Base-by-base conservation (phyloP, 1,140 invertebrate genomes). In the Samia ricini region DNA sequence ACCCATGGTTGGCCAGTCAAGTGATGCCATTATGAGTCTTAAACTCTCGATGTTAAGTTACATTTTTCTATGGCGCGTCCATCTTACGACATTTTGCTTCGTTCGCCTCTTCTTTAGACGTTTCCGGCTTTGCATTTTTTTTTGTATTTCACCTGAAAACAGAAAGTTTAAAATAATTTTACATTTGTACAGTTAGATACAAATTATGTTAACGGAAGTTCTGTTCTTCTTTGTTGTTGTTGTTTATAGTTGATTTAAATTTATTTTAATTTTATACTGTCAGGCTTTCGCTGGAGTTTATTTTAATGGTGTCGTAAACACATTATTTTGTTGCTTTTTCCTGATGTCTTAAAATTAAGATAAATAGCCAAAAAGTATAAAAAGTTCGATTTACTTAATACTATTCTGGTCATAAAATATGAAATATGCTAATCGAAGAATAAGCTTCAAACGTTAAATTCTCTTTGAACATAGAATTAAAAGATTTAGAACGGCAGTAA, bases 111-210 rank as follows among this genome's bases (percentile, higher is more conserved):
- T 88, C 67, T 76, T 81, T 58, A 83, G 79, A 22, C 83, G 87
- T 74, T 85, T 88, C 63, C 77, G 76, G 66, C 64, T 77, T 74
- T 80, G 80, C 85, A 89, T 89, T 69, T 67, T 74, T 78, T 79
- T n/a, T n/a, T n/a, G n/a, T n/a, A n/a, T n/a, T n/a, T n/a, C n/a
- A 76, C 79, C 87, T 89, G 85, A 20, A 89, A 88, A 77, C 83
- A 77, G 18, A 24, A 60, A 48, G 20, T 19, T 22, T n/a, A 23
- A 48, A 24, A 52, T 24, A 18, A 64, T 19, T 56, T 57, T 7
- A 56, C 26, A 56, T 29, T 42, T 42, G 10, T 15, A 42, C 6
- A 21, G 12, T 21, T 52, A n/a, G n/a, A n/a, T n/a, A n/a, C n/a
- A 20, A 22, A 52, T 23, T 52, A 21, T 42, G 15, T 15, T 15